phyloP scores from a whole-genome alignment of 2,888 invertebrate genomes.

The Lepetodrilus schrolli region DNA sequence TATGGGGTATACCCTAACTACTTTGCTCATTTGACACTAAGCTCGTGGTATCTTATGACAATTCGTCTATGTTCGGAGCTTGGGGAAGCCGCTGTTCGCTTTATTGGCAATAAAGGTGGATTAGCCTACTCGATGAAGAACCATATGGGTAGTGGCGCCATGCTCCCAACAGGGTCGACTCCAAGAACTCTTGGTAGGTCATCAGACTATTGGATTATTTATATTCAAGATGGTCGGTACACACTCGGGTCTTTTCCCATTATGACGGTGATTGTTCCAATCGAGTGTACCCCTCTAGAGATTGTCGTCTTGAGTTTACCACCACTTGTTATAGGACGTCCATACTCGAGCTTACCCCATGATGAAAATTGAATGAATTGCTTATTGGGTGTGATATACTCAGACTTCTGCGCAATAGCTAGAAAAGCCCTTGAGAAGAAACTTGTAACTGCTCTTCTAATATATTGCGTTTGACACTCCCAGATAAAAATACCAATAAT shows the following conservation, averaged over 20 bases:
- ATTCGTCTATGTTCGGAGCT: neutral
- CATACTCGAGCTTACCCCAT: neutral
- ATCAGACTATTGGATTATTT: constrained; percentile 18
- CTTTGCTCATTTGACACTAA: constrained; percentile 13
- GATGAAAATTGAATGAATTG: neutral
- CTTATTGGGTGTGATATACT: too few species aligned
- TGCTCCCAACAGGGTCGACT: neutral
- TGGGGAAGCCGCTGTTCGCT: neutral
- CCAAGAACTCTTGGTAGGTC: neutral
- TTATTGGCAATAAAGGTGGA: neutral
- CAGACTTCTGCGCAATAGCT: too few species aligned
- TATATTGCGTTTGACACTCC: too few species aligned
- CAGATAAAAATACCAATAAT: too few species aligned
- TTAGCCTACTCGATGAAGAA: neutral
- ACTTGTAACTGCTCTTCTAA: too few species aligned
- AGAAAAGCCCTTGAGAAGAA: too few species aligned
- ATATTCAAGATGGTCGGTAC: neutral
- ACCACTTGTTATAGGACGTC: neutral
- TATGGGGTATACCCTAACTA: neutral
- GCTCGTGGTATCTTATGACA: neutral
- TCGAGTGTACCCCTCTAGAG: neutral
- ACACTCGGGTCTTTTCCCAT: neutral
- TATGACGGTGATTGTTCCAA: neutral
- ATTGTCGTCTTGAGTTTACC: constrained; percentile 10
- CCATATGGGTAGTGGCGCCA: constrained; percentile 22